Evolutionary conservation across 2,113 vertebrate genomes (phyloP).

Genomic region (Alexandromys fortis): DNA sequence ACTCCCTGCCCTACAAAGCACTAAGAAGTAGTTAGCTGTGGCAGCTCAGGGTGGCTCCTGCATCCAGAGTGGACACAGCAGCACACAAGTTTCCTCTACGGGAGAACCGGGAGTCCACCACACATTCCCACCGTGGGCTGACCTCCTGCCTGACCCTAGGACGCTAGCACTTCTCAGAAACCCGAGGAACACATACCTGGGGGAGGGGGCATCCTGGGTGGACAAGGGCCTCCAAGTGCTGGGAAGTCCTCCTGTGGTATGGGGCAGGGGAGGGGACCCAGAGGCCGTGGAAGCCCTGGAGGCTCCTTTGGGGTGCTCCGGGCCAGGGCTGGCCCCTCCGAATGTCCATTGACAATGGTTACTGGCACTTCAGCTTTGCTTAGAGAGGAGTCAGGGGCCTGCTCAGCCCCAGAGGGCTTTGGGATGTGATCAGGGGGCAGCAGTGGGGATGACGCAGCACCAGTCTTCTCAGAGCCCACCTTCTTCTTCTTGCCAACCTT

Average conservation of each 20-base stretch:
- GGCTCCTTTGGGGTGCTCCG: conserved; percentile 83
- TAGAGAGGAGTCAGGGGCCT: not conserved
- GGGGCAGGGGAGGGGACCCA: conserved; percentile 80
- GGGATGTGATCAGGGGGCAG: not conserved
- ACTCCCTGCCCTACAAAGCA: accelerated
- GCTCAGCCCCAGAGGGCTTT: conserved; percentile 84
- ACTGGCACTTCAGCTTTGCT: conserved; percentile 73
- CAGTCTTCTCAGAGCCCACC: conserved; percentile 84
- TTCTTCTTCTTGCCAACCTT: conserved; percentile 95
- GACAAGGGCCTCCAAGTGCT: conserved; percentile 88
- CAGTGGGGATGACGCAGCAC: not conserved
- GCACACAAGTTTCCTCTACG: accelerated
- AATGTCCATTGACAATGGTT: conserved; percentile 85
- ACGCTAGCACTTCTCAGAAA: not conserved
- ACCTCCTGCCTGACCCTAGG: too few relatives aligned
- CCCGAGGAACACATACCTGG: conserved; percentile 87
- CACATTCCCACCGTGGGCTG: accelerated
- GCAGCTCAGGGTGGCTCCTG: not conserved
- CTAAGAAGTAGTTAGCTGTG: not conserved
- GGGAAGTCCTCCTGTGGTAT: conserved; percentile 94
- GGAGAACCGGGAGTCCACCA: accelerated
- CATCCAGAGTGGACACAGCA: not conserved
- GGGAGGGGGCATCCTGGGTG: conserved; percentile 93
- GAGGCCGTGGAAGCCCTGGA: conserved; percentile 83
- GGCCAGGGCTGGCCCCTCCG: conserved; percentile 81